phyloP scores from a whole-genome alignment of 2,113 vertebrate genomes.

The Furnarius figulus region DNA sequence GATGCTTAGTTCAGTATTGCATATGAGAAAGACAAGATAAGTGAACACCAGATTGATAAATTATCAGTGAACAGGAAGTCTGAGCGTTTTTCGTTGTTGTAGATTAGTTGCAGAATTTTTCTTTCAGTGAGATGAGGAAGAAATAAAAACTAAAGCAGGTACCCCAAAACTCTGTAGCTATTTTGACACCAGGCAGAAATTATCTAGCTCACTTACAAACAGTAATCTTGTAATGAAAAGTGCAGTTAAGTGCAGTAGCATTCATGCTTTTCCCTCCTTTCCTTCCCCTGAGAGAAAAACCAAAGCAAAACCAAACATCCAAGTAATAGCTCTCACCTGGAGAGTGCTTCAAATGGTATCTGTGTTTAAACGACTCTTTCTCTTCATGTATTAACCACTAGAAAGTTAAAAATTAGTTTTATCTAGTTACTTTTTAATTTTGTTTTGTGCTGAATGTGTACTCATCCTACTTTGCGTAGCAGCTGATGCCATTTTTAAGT shows the following conservation, averaged over 20 bases:
- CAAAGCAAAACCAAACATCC: neutral
- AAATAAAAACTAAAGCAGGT: neutral
- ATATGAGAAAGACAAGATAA: neutral
- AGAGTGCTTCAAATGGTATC: constrained; percentile 5
- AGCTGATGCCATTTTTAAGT: constrained; percentile 3
- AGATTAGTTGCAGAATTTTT: neutral
- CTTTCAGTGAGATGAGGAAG: neutral
- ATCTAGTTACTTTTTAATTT: constrained; percentile 14
- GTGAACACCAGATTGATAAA: neutral
- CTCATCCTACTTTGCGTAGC: neutral
- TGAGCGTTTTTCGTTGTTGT: neutral
- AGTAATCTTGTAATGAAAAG: neutral
- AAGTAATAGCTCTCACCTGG: neutral
- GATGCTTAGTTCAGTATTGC: neutral
- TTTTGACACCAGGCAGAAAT: neutral
- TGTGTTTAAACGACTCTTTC: neutral
- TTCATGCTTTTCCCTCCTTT: neutral
- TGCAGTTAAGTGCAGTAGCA: neutral
- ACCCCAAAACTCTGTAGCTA: neutral
- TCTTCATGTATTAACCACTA: neutral
- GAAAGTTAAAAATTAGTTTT: constrained; percentile 9
- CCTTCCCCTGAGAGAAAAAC: neutral
- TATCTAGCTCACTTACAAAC: neutral
- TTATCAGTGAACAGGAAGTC: neutral
- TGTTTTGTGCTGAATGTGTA: neutral